These are phyloP conservation scores for Steatornis caripensis DNA, from an alignment of 2,113 vertebrate species.

Conservation along the genomic window DNA sequence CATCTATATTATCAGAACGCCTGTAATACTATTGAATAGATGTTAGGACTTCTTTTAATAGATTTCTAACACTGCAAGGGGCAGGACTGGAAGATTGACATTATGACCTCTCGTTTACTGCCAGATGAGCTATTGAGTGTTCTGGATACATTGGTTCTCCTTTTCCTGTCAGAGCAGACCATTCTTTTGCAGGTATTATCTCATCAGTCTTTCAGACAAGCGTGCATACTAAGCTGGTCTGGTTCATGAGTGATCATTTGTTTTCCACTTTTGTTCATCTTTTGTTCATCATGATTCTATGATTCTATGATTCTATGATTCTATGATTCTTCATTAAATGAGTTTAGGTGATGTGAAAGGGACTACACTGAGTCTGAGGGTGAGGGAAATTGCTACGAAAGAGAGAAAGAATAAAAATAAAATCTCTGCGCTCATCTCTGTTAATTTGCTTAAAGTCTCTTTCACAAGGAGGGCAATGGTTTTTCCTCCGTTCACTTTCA, in stretches of 20 bases:
- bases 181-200: conserved; percentile 67
- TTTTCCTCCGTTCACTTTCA: background rate
- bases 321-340: conserved; percentile 12
- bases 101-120: conserved; percentile 60
- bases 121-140: conserved; percentile 62
- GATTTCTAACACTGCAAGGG: background rate
- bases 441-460: background rate
- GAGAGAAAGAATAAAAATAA: background rate
- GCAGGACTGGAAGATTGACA: conserved; percentile 26
- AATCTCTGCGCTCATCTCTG: background rate
- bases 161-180: conserved; percentile 56
- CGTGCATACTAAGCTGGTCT: background rate
- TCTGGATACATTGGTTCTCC: conserved; percentile 51
- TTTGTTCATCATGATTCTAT: too few species aligned
- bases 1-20: background rate
- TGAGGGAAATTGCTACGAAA: background rate
- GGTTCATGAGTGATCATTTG: background rate
- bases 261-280: conserved; percentile 29
- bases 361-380: background rate
- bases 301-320: too few species aligned
- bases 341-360: background rate
- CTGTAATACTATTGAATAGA: background rate
- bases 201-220: conserved; percentile 59
- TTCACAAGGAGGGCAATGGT: background rate
- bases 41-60: conserved; percentile 2